Evolutionary conservation across 1,140 invertebrate species (phyloP).

Genomic region (Bombus pascuorum): DNA sequence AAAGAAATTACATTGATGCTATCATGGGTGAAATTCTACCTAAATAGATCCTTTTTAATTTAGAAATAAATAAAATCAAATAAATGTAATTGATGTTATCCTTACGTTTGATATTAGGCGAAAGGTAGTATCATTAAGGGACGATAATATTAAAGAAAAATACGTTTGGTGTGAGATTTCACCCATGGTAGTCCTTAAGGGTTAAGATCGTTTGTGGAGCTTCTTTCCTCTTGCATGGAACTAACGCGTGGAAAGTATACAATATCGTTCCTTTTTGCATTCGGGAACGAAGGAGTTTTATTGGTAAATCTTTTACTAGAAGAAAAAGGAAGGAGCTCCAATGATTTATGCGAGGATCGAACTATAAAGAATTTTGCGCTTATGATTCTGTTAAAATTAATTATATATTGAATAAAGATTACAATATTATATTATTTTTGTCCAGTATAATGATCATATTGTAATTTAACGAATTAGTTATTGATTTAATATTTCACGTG

Average conservation of each 20-base stretch:
- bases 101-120: not conserved
- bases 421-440: too few relatives aligned
- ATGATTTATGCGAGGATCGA: not conserved
- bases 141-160: too few relatives aligned
- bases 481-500: too few relatives aligned
- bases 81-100: not conserved
- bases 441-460: not conserved
- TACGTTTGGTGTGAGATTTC: not conserved
- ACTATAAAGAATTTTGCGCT: not conserved
- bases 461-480: not conserved
- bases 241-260: not conserved
- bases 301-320: not conserved
- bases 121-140: too few relatives aligned
- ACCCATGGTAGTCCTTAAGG: too few relatives aligned
- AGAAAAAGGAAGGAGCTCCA: slow-evolving; percentile 1
- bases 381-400: too few relatives aligned
- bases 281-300: not conserved
- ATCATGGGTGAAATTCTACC: not conserved
- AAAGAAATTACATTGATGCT: not conserved
- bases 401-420: too few relatives aligned
- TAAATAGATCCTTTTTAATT: not conserved
- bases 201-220: not conserved
- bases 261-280: not conserved
- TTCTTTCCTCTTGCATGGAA: slow-evolving; percentile 28
- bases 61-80: not conserved